Evolutionary conservation across 2,888 invertebrate genomes (phyloP), one percentile per base, ranked within the genome.

Genomic region (Amitus sp.): DNA sequence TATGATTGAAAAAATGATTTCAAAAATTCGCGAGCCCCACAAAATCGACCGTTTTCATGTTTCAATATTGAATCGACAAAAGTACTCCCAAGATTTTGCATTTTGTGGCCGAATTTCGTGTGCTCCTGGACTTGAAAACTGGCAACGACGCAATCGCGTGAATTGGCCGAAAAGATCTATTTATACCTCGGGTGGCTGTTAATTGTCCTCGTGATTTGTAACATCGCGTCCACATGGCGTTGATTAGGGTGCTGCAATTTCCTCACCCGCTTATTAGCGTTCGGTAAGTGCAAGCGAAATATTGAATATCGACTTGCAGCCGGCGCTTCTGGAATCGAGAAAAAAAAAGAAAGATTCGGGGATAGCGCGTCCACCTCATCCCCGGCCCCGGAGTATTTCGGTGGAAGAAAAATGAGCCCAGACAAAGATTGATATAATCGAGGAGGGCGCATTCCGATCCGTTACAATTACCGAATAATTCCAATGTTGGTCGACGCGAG

Each of bases 391-490:
- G 27, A 19, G 2, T 19, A 13, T n/a, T 20, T n/a, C 7, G 12
- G 12, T 50, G 6, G 15, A 33, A 18, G 34, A 10, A 27, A 45
- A 48, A 51, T 12, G 18, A 18, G 7, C 10, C 18, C 4, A 9
- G 23, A 18, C 34, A 54, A 34, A 34, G 43, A 37, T 42, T 30
- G 47, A 30, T 37, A 39, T 33, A 63, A 61, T 60, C 49, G 27
- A 62, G 62, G 69, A 69, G 47, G 65, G 73, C 70, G 77, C 75
- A 80, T 79, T 81, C 77, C 76, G 66, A 80, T 79, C 78, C 73
- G 73, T 80, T 79, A 81, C 78, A 78, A 82, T 81, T 79, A 80
- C 77, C 73, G 70, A 81, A 80, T 79, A 81, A 81, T 80, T 79
- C 72, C 73, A 74, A 74, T 73, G 78, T 74, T 75, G 76, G 72